Evolutionary conservation across 2,797 vertebrate species (phyloP).

Genomic region (Spinibarbus caldwelli): DNA sequence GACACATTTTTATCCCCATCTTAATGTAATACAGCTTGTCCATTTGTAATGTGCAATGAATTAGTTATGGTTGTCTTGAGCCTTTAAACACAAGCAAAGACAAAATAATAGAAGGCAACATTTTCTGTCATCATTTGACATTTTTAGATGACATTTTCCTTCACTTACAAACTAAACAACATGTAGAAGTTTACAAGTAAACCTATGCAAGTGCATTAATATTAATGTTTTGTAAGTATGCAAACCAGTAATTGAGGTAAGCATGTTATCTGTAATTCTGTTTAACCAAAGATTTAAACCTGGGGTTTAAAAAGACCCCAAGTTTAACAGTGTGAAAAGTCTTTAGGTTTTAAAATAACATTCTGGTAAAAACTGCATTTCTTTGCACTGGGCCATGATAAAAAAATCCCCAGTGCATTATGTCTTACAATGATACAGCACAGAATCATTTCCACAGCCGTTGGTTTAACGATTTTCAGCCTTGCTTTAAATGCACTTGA

Average conservation of each 20-base stretch:
- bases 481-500: conserved; percentile 32
- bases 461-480: conserved; percentile 24
- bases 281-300: background rate
- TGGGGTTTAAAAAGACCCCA: background rate
- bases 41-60: background rate
- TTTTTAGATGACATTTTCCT: background rate
- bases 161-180: background rate
- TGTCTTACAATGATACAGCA: conserved; percentile 16
- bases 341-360: background rate
- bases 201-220: background rate
- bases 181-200: background rate
- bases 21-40: conserved; percentile 7
- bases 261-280: background rate
- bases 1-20: background rate
- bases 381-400: background rate
- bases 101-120: background rate
- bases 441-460: conserved; percentile 17
- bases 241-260: background rate
- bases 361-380: background rate
- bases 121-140: background rate
- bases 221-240: background rate
- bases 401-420: background rate
- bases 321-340: background rate
- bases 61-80: background rate
- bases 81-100: background rate